These are phyloP conservation scores for Hydropsyche betteni DNA, from an alignment of 2,888 invertebrate species.

Conservation along the genomic window DNA sequence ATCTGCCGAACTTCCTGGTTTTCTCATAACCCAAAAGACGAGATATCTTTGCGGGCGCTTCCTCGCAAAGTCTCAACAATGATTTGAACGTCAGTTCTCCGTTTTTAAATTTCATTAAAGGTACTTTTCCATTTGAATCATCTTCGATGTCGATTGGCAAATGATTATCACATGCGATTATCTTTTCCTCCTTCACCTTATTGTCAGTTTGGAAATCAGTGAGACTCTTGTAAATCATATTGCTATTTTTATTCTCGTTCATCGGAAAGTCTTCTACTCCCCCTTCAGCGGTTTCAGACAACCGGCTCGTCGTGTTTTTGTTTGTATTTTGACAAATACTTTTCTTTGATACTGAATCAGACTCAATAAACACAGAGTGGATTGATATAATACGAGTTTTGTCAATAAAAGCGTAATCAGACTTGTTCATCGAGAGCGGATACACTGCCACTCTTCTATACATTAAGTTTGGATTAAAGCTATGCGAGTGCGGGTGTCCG, in stretches of 20 bases:
- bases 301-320: background rate
- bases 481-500: conserved; percentile 70
- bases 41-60: conserved; percentile 45
- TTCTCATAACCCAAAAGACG: conserved; percentile 55
- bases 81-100: conserved; percentile 65
- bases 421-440: conserved; percentile 69
- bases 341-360: conserved; percentile 50
- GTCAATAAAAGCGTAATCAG: conserved; percentile 71
- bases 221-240: conserved; percentile 26
- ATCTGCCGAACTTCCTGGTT: conserved; percentile 58
- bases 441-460: conserved; percentile 61
- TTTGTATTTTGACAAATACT: conserved; percentile 31
- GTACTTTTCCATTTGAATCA: conserved; percentile 55
- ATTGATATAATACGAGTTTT: conserved; percentile 65
- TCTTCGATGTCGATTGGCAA: conserved; percentile 56
- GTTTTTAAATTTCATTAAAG: conserved; percentile 58
- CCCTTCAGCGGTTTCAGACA: background rate
- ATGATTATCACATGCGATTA: conserved; percentile 55
- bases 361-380: conserved; percentile 49
- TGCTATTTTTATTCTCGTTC: conserved; percentile 35
- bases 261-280: conserved; percentile 21
- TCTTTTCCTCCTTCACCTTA: conserved; percentile 61
- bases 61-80: conserved; percentile 61
- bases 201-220: conserved; percentile 53
- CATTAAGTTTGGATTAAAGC: conserved; percentile 68